phyloP scores from a whole-genome alignment of 1,140 invertebrate genomes.

The Listronotus oregonensis region DNA sequence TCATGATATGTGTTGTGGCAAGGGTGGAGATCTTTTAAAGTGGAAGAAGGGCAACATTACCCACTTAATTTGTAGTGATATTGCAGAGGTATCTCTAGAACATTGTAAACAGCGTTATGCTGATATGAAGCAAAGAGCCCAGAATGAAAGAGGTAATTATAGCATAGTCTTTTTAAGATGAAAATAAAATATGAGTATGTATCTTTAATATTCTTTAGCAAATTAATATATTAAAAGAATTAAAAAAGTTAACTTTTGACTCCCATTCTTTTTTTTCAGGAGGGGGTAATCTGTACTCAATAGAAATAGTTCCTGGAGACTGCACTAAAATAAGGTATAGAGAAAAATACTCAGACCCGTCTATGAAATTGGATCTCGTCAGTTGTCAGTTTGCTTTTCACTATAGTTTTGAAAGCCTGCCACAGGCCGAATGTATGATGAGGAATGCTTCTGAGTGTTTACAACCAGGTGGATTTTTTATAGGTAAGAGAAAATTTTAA shows the following conservation, averaged over 20 bases:
- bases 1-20: slow-evolving; percentile 85
- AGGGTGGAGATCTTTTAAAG: slow-evolving; percentile 98
- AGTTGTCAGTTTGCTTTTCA: slow-evolving; percentile 98
- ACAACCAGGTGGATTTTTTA: slow-evolving; percentile 89
- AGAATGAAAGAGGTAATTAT: slow-evolving; percentile 52
- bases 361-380: slow-evolving; percentile 83
- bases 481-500: slow-evolving; percentile 63
- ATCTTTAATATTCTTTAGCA: too few species aligned
- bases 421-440: slow-evolving; percentile 92
- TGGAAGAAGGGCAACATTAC: slow-evolving; percentile 86
- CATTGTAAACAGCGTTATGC: slow-evolving; percentile 78
- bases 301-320: slow-evolving; percentile 91
- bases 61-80: slow-evolving; percentile 93
- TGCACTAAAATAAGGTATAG: slow-evolving; percentile 83
- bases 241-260: too few species aligned
- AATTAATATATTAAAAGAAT: too few species aligned
- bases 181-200: too few species aligned
- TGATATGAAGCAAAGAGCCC: slow-evolving; percentile 59
- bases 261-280: slow-evolving; percentile 19
- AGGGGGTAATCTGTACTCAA: slow-evolving; percentile 65
- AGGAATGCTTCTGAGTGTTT: slow-evolving; percentile 90
- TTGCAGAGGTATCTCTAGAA: slow-evolving; percentile 89
- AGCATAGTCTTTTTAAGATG: too few species aligned
- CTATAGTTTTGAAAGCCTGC: slow-evolving; percentile 92
- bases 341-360: slow-evolving; percentile 72